phyloP scores from a whole-genome alignment of 2,113 vertebrate genomes.

The Ammospiza nelsoni region DNA sequence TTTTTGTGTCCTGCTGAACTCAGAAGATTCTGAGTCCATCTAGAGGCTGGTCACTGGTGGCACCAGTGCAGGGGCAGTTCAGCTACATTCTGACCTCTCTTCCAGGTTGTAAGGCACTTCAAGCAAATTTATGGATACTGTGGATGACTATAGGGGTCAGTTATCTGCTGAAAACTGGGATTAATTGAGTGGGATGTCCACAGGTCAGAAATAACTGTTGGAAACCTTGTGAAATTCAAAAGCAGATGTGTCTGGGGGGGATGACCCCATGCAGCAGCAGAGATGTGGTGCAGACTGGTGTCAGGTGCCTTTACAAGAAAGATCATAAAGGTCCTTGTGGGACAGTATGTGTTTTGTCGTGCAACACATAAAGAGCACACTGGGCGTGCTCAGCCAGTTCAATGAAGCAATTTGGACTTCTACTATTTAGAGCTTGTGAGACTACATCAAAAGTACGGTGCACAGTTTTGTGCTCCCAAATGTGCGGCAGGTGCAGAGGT shows the following conservation, averaged over 20 bases:
- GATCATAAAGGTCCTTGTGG: background rate
- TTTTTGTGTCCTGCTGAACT: background rate
- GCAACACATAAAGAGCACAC: background rate
- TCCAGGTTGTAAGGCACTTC: background rate
- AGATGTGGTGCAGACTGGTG: background rate
- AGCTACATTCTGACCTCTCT: background rate
- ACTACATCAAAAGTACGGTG: rapidly evolving
- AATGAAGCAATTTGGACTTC: background rate
- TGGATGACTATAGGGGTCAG: background rate
- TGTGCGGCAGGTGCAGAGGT: background rate
- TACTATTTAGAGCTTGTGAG: background rate
- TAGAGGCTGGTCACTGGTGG: background rate
- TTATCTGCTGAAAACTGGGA: background rate
- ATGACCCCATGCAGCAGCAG: background rate
- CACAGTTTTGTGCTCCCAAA: background rate
- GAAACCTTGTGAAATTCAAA: background rate
- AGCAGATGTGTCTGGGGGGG: background rate
- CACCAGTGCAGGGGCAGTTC: background rate
- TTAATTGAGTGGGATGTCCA: background rate
- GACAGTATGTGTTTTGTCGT: background rate
- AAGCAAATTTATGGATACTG: background rate
- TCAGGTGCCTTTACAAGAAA: background rate
- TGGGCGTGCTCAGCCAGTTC: background rate
- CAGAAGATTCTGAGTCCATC: background rate
- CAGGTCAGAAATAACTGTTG: background rate